These are phyloP conservation scores for Aldabrachelys gigantea DNA, from an alignment of 2,113 vertebrate genomes.

Conservation along the genomic window DNA sequence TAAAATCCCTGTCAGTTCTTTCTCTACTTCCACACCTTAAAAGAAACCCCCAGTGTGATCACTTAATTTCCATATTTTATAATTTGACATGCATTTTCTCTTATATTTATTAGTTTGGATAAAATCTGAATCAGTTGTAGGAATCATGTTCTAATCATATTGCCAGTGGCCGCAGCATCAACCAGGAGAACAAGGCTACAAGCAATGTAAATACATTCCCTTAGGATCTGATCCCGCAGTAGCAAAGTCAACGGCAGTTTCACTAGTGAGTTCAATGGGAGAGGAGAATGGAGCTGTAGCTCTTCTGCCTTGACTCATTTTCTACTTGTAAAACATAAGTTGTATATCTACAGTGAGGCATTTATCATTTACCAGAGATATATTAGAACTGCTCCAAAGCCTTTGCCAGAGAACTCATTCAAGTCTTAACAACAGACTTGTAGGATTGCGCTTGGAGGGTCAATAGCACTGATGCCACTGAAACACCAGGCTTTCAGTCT, in stretches of 20 bases:
- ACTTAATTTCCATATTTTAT: accelerated
- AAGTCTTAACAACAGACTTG: background rate
- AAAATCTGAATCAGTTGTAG: background rate
- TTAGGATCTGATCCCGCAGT: background rate
- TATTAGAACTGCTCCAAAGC: background rate
- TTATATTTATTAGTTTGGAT: background rate
- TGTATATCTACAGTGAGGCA: accelerated
- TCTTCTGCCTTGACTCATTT: background rate
- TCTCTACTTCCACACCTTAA: no score
- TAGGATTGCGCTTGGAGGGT: background rate
- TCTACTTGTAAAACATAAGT: background rate
- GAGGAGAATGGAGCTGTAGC: background rate
- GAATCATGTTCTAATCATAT: background rate
- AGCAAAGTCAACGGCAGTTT: background rate
- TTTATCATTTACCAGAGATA: background rate
- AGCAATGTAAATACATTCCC: background rate
- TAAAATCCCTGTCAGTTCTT: no score
- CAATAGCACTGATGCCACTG: background rate
- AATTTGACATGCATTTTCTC: background rate
- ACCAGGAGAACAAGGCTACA: background rate
- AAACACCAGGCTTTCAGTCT: background rate
- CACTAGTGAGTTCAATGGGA: background rate
- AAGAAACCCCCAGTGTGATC: background rate
- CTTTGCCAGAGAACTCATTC: background rate
- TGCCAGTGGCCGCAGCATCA: background rate